Evolutionary conservation across 2,888 invertebrate genomes (phyloP), one percentile per base, ranked within the genome.

Genomic region (Chalcis sispes): DNA sequence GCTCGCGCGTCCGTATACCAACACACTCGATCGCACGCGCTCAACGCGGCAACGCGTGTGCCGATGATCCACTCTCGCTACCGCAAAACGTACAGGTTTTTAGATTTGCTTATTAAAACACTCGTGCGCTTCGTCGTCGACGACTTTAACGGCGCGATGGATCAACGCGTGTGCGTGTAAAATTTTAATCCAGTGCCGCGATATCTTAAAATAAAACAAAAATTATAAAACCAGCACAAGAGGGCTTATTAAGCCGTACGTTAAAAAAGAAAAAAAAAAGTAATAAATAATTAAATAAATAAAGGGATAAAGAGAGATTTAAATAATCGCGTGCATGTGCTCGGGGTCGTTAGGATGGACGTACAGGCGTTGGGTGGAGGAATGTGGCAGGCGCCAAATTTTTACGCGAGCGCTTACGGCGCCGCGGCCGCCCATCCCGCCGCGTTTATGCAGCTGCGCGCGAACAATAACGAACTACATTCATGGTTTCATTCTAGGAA

Each of bases 401-500:
- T 88, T 72, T 86, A 85, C 83, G 81, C 81, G 58, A 70, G 71
- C 72, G 61, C 67, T 5, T 69, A 69, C 32, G 52, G 42, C 25
- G 54, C 52, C 36, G 29, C 70, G 20, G 18, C 25, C 25, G 54
- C 42, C 79, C 76, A 82, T 52, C 76, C 83, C 50, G 85, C 87
- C 77, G 85, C 88, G 73, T 82, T 88, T 66, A 83, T 86, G 83
- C 87, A 87, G 78, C 82, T 88, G 65, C 85, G 84, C 75, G 81
- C 85, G 79, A 87, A 82, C 83, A 87, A 83, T 87, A 88, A 88
- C 85, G 86, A 88, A 85, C 85, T 87, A 83, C 87, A 89, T 86
- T 85, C 87, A 84, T 88, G 88, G 89, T 90, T 88, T 91, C 91
- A 90, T 94, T 93, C 87, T 93, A 95, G 93, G 92, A 96, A 95